phyloP scores from a whole-genome alignment of 2,797 vertebrate species.

The Microtus agrestis region DNA sequence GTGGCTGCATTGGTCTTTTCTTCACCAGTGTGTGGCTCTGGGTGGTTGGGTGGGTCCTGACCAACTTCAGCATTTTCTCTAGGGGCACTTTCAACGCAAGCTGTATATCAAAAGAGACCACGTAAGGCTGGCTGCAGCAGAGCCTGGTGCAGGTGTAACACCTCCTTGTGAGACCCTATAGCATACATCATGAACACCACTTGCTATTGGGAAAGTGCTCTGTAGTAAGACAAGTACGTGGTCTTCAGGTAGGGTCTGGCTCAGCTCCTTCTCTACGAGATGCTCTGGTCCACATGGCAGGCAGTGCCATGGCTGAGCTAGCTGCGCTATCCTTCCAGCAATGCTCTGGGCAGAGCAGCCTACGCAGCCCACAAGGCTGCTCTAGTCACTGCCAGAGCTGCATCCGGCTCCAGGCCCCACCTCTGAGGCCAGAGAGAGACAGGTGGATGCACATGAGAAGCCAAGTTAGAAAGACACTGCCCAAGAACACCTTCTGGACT shows the following conservation, averaged over 20 bases:
- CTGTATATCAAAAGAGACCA: slow-evolving; percentile 13
- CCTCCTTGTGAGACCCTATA: not conserved
- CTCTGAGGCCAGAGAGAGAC: not conserved
- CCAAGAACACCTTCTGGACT: not conserved
- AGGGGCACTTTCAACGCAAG: slow-evolving; percentile 84
- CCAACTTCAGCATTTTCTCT: slow-evolving; percentile 81
- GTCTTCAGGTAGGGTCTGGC: not conserved
- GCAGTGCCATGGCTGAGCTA: accelerated
- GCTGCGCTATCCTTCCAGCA: accelerated
- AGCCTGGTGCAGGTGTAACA: not conserved
- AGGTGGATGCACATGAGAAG: accelerated
- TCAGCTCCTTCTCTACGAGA: not conserved
- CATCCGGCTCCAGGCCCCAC: too few species aligned
- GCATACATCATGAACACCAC: accelerated
- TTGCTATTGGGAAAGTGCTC: not conserved
- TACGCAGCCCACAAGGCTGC: not conserved
- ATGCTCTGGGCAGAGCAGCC: not conserved
- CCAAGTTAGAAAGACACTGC: not conserved
- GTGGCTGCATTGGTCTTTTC: slow-evolving; percentile 33
- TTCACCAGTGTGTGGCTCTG: slow-evolving; percentile 75
- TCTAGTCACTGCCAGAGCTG: accelerated
- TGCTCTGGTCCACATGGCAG: not conserved
- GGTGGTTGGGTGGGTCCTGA: slow-evolving; percentile 73
- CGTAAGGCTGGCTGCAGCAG: not conserved
- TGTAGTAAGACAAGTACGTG: accelerated